Evolutionary conservation across 2,113 vertebrate species (phyloP).

Genomic region (Phoxinus phoxinus): DNA sequence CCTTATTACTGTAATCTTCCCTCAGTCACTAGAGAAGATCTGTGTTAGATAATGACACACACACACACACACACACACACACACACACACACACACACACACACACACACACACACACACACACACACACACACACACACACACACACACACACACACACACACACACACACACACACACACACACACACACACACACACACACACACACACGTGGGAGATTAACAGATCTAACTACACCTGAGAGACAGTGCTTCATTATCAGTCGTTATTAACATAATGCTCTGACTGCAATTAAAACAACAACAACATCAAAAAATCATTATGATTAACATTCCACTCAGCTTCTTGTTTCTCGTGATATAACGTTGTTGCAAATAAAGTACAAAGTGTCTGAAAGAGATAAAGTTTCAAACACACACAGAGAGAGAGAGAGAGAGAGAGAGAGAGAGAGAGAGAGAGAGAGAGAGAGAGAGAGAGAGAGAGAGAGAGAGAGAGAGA

Average conservation of each 20-base stretch:
- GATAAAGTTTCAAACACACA: neutral
- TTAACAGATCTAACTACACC: neutral
- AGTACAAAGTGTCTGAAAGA: conserved; percentile 4
- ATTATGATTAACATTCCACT: neutral
- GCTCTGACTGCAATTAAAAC: neutral
- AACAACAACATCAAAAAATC: neutral
- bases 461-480: neutral
- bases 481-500: neutral
- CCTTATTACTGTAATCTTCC: neutral
- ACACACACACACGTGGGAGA: neutral
- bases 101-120: neutral
- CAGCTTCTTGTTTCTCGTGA: neutral
- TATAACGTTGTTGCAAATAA: conserved; percentile 1
- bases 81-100: neutral
- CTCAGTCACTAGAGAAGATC: neutral
- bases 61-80: neutral
- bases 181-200: neutral
- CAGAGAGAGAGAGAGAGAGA: neutral
- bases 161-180: neutral
- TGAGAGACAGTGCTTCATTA: neutral
- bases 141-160: too few species aligned
- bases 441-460: neutral
- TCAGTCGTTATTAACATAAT: neutral
- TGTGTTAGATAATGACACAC: neutral
- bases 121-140: neutral